Evolutionary conservation across 2,797 vertebrate genomes (phyloP).

Genomic region (Alfaro cultratus): DNA sequence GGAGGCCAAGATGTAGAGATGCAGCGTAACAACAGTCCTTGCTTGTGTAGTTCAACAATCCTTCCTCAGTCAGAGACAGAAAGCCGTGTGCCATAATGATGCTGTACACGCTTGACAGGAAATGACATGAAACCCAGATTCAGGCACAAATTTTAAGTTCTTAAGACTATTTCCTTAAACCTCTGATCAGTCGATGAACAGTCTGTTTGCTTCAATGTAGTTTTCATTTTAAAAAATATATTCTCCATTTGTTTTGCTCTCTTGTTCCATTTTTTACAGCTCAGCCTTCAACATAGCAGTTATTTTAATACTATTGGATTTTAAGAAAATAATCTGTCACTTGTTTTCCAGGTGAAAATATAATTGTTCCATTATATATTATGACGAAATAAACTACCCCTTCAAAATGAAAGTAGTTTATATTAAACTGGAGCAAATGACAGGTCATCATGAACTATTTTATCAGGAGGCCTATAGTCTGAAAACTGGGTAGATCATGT

Average conservation of each 20-base stretch:
- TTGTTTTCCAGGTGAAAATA: not conserved
- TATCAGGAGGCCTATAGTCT: not conserved
- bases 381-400: not conserved
- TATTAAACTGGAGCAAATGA: not conserved
- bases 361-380: not conserved
- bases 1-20: not conserved
- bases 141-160: not conserved
- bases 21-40: not conserved
- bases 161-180: not conserved
- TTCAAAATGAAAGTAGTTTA: not conserved
- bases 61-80: not conserved
- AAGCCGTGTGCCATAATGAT: not conserved
- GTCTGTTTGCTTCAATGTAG: not conserved
- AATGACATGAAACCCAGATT: not conserved
- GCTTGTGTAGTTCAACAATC: not conserved
- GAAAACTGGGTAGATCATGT: not conserved
- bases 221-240: not conserved
- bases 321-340: not conserved
- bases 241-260: not conserved
- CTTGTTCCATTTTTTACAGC: not conserved
- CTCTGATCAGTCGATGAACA: not conserved
- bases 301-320: not conserved
- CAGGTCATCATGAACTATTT: not conserved
- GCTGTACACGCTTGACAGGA: not conserved
- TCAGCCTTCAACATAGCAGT: not conserved